Evolutionary conservation across 1,140 invertebrate species (phyloP).

Genomic region (Microplitis mediator): DNA sequence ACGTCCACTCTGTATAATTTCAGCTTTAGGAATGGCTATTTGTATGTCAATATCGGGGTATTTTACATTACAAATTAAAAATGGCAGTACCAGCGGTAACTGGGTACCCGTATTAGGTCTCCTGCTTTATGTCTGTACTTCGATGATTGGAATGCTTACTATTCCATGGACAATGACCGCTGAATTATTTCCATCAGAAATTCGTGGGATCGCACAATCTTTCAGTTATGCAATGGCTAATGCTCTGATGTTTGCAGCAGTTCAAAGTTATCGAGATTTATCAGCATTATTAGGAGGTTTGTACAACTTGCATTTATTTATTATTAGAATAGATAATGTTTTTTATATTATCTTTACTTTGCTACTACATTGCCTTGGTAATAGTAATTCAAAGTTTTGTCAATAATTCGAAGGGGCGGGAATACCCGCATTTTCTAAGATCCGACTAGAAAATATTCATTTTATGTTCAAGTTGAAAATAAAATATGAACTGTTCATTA

Average conservation of each 20-base stretch:
- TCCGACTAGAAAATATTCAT: too few species aligned
- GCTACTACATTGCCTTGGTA: too few species aligned
- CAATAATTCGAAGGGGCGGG: too few species aligned
- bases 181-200: slow-evolving; percentile 67
- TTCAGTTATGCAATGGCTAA: slow-evolving; percentile 63
- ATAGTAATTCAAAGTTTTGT: too few species aligned
- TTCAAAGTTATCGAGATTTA: slow-evolving; percentile 62
- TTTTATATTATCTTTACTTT: too few species aligned
- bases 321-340: too few species aligned
- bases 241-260: slow-evolving; percentile 63
- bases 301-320: not conserved
- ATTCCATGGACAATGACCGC: slow-evolving; percentile 70
- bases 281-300: slow-evolving; percentile 58
- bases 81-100: slow-evolving; percentile 45
- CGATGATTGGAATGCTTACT: slow-evolving; percentile 65
- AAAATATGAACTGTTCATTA: too few species aligned
- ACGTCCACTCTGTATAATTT: slow-evolving; percentile 62
- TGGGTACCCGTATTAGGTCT: slow-evolving; percentile 60
- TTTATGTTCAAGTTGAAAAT: too few species aligned
- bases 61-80: slow-evolving; percentile 57
- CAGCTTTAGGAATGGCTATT: slow-evolving; percentile 61
- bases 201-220: slow-evolving; percentile 66
- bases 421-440: too few species aligned
- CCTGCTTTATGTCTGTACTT: slow-evolving; percentile 64
- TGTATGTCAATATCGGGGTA: slow-evolving; percentile 64